Evolutionary conservation across 2,113 vertebrate genomes (phyloP), one percentile per base, ranked within the genome.

Genomic region (Gyps fulvus): DNA sequence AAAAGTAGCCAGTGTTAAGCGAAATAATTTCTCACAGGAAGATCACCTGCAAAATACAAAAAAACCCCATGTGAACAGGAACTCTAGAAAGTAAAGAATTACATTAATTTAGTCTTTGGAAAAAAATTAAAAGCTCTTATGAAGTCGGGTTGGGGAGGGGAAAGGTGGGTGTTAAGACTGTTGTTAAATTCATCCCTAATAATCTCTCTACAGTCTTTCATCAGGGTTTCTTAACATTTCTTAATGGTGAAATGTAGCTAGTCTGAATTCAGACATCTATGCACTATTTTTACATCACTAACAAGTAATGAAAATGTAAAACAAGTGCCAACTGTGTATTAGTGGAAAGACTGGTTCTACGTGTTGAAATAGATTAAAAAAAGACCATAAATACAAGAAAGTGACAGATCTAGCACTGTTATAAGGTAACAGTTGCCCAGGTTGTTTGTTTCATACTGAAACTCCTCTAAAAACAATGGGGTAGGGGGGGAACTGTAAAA

Each of bases 401-500:
- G 11, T n/a, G 34, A 77, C 21, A 89, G 34, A 83, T 54, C 22
- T 73, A n/a, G 22, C 19, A 25, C 31, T 73, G 9, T 10, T 20
- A 4, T 10, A 74, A 87, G 9, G 27, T 87, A 2, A 22, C 52
- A 67, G 32, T 58, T 76, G 20, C 15, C 38, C 15, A 25, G 9
- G 15, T 65, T 58, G 6, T 26, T 42, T 10, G 1, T 6, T n/a
- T 78, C 86, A 22, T 77, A n/a, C 38, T 89, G 31, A 31, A 74
- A 23, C 10, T 66, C 18, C 45, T 84, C 57, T 84, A 18, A 79
- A 93, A 92, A 36, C n/a, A 83, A 3, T 7, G 5, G 3, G 3
- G 4, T 19, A 16, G 2, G 5, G 2, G 5, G 4, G 1, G 3
- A 49, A 31, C 8, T 70, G 12, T 42, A 40, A 43, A 67, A 19